A percentile compares a stretch with the other conserved stretches of the same genome.
Conservation (phyloP, 1,140 invertebrate species). For the Cecropterus lyciades region DNA sequence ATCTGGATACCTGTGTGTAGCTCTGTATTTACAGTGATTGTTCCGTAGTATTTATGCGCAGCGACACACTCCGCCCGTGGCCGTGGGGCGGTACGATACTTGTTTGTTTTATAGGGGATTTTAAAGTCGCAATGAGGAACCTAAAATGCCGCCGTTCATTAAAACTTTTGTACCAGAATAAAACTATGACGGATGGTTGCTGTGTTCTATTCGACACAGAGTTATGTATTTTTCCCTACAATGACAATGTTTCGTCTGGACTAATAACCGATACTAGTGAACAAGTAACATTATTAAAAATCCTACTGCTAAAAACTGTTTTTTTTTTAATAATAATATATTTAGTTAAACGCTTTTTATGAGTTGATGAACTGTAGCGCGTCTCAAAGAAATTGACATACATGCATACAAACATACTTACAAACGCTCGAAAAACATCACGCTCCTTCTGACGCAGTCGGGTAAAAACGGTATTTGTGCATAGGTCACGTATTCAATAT, state of each 20-base stretch:
- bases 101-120: constrained; percentile 49
- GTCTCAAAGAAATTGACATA: too few relatives aligned
- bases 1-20: constrained; percentile 59
- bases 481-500: too few relatives aligned
- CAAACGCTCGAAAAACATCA: too few relatives aligned
- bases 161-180: constrained; percentile 36
- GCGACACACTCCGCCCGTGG: constrained; percentile 45
- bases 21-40: constrained; percentile 67
- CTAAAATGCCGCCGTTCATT: constrained; percentile 37
- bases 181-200: constrained; percentile 16
- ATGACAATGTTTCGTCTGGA: neutral
- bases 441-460: too few relatives aligned
- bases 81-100: constrained; percentile 46
- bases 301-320: too few relatives aligned
- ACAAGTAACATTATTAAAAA: too few relatives aligned
- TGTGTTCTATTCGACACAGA: neutral
- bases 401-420: too few relatives aligned
- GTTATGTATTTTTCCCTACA: neutral
- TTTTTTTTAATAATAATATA: too few relatives aligned
- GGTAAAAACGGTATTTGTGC: too few relatives aligned
- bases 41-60: constrained; percentile 64
- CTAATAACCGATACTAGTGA: too few relatives aligned
- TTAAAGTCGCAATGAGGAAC: constrained; percentile 36
- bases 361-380: too few relatives aligned
- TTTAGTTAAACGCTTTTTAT: too few relatives aligned